phyloP scores from a whole-genome alignment of 1,140 invertebrate genomes.

The Atta texana region DNA sequence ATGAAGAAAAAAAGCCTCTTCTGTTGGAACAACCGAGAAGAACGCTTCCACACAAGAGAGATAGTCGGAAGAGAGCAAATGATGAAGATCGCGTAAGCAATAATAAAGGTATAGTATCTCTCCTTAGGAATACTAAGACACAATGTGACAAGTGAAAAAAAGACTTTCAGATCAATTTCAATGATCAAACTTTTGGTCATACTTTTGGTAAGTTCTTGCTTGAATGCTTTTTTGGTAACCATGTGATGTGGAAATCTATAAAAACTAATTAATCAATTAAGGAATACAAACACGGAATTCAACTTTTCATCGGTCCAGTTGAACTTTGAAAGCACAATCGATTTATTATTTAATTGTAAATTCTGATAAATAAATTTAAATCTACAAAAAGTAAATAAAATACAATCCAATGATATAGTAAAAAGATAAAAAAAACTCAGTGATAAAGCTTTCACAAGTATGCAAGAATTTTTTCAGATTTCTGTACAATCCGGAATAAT shows the following conservation, averaged over 20 bases:
- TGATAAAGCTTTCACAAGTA: too few species aligned
- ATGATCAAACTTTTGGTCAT: constrained; percentile 49
- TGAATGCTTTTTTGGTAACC: background rate
- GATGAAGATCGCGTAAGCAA: constrained; percentile 33
- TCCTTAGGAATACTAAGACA: constrained; percentile 6
- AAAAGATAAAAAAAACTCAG: too few species aligned
- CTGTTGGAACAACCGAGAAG: constrained; percentile 30
- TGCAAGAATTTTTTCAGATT: too few species aligned
- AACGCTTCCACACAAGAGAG: constrained; percentile 36
- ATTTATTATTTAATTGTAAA: too few species aligned
- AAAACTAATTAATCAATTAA: background rate
- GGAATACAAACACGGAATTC: background rate
- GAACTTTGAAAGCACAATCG: too few species aligned
- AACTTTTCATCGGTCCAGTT: background rate
- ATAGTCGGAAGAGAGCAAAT: constrained; percentile 27
- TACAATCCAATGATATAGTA: too few species aligned
- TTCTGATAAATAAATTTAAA: too few species aligned
- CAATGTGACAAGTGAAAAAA: background rate
- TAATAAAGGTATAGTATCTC: constrained; percentile 36
- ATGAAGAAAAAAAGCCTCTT: constrained; percentile 45
- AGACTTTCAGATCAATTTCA: constrained; percentile 40
- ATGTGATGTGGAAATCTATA: background rate
- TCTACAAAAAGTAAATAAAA: too few species aligned
- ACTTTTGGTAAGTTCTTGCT: constrained; percentile 47
- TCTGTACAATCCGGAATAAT: too few species aligned